Evolutionary conservation across 2,797 vertebrate genomes (phyloP), one percentile per base, ranked within the genome.

Genomic region (Sebastiscus tertius): DNA sequence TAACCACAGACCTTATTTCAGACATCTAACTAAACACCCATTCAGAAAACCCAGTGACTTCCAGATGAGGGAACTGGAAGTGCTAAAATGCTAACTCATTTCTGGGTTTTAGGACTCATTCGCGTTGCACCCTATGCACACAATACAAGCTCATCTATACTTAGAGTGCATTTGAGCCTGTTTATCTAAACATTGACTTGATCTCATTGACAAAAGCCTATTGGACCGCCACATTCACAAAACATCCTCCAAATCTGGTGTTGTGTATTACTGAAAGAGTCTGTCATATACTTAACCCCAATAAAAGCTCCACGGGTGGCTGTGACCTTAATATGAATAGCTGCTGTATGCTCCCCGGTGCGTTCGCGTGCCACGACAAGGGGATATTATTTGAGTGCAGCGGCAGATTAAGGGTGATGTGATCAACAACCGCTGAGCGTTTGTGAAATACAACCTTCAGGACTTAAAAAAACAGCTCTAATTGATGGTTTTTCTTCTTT

Each of bases 271-370:
- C 56, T 59, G 33, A 78, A 77, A 80, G 71, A 77, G 71, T 88
- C 84, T 89, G 83, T 91, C 83, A 84, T 84, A 80, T 80, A 85
- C 90, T 94, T 94, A 92, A 94, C 90, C 92, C 87, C 91, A 88
- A 90, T 91, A 85, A 89, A 88, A 72, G 76, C 90, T 73, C 84
- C 27, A 65, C 4, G 79, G 89, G 87, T 67, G 87, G 85, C 60
- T 11, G 0, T 91, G 92, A 89, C 92, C 92, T 87, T 73, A 86
- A 92, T 92, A 88, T 86, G 87, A 92, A 86, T 77, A 69, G 72
- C 75, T 82, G 69, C 70, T 84, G 78, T 36, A 61, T 72, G 77
- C 59, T 73, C 58, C 52, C 60, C 2, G 3, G 72, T 74, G 75
- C 1, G 22, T 81, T 90, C 4, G 49, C 29, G 42, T 83, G 73